Conservation (phyloP, 2,888 invertebrate genomes). For the Mimas tiliae region DNA sequence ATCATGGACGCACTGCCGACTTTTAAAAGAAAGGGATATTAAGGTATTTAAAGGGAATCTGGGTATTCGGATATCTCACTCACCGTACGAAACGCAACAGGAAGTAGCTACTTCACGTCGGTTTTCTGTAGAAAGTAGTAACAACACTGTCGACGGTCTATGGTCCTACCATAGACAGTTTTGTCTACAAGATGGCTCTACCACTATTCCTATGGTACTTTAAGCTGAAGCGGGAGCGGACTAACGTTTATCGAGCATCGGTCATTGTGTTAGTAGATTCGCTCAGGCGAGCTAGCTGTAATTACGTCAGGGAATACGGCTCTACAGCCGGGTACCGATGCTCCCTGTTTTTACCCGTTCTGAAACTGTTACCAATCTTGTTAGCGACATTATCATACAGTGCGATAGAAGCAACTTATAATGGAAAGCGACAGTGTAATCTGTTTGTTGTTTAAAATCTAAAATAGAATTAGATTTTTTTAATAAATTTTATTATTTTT, state of each 20-base stretch:
- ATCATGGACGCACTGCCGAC: too few species aligned
- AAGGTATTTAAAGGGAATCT: too few species aligned
- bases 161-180: too few species aligned
- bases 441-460: background rate
- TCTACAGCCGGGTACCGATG: conserved; percentile 49
- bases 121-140: too few species aligned
- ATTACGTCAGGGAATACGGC: conserved; percentile 81
- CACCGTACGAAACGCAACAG: too few species aligned
- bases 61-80: too few species aligned
- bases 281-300: conserved; percentile 68
- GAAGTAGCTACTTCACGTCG: too few species aligned
- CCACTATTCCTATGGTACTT: too few species aligned
- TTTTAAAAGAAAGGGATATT: too few species aligned
- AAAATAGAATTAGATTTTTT: background rate
- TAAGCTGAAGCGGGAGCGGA: conserved; percentile 44
- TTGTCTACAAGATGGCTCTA: too few species aligned
- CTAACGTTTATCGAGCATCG: conserved; percentile 62
- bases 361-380: conserved; percentile 42
- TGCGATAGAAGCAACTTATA: conserved; percentile 34
- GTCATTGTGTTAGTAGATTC: conserved; percentile 75
- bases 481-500: too few species aligned
- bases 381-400: conserved; percentile 25
- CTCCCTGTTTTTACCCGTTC: conserved; percentile 62
- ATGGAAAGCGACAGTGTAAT: background rate
- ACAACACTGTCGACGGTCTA: too few species aligned